Evolutionary conservation across 23 tunicate species (phyloP).

Genomic region (Diplosoma virens): DNA sequence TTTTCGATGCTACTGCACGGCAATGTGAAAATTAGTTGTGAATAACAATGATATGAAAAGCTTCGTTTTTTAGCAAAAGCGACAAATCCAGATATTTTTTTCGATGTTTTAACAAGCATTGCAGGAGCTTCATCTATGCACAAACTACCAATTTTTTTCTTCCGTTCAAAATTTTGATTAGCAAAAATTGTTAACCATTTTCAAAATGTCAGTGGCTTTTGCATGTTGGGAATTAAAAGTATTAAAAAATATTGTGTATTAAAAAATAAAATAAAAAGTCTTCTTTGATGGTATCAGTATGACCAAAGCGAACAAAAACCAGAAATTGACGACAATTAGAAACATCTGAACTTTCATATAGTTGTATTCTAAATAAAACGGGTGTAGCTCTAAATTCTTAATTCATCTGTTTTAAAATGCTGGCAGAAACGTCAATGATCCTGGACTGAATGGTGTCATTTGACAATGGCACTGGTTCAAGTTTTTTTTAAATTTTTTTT

Average conservation of each 20-base stretch:
- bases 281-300: background rate
- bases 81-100: no score
- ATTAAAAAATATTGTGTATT: no score
- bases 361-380: no score
- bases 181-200: background rate
- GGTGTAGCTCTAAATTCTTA: no score
- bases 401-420: no score
- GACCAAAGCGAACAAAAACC: constrained; percentile 4
- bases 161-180: background rate
- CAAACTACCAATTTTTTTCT: constrained; percentile 17
- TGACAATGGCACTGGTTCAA: constrained; percentile 27
- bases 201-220: background rate
- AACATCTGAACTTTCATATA: no score
- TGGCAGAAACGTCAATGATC: no score
- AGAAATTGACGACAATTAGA: background rate
- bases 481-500: no score
- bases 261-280: background rate
- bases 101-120: constrained; percentile 1
- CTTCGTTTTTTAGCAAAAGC: no score
- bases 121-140: constrained; percentile 16
- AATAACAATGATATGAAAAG: background rate
- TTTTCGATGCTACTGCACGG: constrained; percentile 10
- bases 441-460: constrained; percentile 15
- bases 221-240: constrained; percentile 2
- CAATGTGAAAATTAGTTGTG: background rate